Evolutionary conservation across 2,888 invertebrate species (phyloP).

Genomic region (Stramonita haemastoma): DNA sequence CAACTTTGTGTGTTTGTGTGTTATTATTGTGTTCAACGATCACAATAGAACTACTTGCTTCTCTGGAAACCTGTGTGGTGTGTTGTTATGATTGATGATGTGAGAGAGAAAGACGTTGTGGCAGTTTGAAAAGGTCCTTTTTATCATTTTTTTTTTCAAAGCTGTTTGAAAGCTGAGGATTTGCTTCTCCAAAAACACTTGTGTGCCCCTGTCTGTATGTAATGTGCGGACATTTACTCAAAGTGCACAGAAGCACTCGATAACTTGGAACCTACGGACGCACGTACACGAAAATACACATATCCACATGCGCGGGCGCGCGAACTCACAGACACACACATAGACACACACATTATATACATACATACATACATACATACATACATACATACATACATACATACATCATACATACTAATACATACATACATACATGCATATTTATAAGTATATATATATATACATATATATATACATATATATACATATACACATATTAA

Average conservation of each 20-base stretch:
- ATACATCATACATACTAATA: neutral
- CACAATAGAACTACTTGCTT: conserved; percentile 4
- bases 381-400: neutral
- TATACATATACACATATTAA: neutral
- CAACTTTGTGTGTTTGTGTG: neutral
- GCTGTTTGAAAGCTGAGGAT: too few species aligned
- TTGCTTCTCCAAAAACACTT: too few species aligned
- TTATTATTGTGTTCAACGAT: neutral
- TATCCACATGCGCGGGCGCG: too few species aligned
- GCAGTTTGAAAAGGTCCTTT: too few species aligned
- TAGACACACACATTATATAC: neutral
- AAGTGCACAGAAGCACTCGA: too few species aligned
- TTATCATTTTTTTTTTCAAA: too few species aligned
- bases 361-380: neutral
- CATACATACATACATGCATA: neutral
- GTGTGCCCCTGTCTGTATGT: too few species aligned
- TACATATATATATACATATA: neutral
- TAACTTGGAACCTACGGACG: too few species aligned
- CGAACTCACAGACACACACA: neutral
- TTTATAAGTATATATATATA: neutral
- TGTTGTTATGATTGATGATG: neutral
- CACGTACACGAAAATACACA: too few species aligned
- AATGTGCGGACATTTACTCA: too few species aligned
- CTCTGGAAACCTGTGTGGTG: neutral
- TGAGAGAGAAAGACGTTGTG: too few species aligned